Base-by-base conservation (phyloP, 2,113 vertebrate species). In the Gobius niger region DNA sequence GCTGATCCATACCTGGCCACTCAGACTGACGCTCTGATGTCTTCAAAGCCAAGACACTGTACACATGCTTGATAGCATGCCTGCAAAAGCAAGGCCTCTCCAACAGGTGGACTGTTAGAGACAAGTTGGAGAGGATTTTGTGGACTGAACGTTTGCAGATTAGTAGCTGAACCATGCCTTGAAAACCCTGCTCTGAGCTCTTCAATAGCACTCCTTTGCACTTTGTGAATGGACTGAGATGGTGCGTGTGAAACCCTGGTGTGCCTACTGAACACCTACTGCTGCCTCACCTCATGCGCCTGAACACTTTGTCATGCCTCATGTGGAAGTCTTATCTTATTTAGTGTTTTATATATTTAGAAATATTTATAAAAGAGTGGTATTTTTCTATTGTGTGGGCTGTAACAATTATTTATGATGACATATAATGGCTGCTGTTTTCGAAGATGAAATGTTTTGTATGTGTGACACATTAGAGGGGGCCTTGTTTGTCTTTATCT, bases 321-420 rank as follows among this genome's bases (percentile, higher is more conserved):
- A 51, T 80, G 75, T 76, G 72, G 68, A 51, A 52, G 56, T 73
- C 19, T 73, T n/a, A 44, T 56, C 44, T 72, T 78, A 77, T 19
- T 67, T 18, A 80, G 60, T 86, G 79, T 88, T 83, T 82, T 85
- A 82, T 86, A 82, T 91, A 89, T 89, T 68, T 84, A 72, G 84
- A 75, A 75, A 69, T 93, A 93, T 93, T 92, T 93, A 91, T 93
- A 90, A 42, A 15, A 70, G 67, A 82, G 40, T 78, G 68, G 62
- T 67, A 57, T 73, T 75, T 73, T 71, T 73, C 53, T 60, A 41
- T 60, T 52, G 68, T 41, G 54, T 57, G 63, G 65, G 63, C 70
- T 72, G 73, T 46, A 62, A 61, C 9, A 75, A 34, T 53, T 63
- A 41, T 82, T 68, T 73, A 63, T 52, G 47, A 59, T 68, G 40